Base-by-base conservation (phyloP, 2,113 vertebrate species). In the Phalacrocorax pelagicus region DNA sequence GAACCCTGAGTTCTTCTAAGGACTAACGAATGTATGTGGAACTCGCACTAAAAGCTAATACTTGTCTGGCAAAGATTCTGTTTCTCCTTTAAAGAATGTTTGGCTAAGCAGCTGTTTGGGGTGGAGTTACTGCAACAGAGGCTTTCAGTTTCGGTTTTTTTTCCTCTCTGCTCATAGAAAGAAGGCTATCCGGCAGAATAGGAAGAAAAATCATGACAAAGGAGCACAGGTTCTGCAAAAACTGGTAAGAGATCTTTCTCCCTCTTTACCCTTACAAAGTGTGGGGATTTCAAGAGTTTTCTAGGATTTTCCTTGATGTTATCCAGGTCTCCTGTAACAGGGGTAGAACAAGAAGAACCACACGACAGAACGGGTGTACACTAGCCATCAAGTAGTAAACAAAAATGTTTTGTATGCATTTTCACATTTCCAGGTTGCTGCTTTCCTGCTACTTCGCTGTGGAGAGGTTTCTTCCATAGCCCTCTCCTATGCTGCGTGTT, bases 161-260 rank as follows among this genome's bases (percentile, higher is more conserved):
- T 9, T 1, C 15, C 11, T 47, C 30, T 57, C 42, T 87, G 52
- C 42, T 66, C 21, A 34, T 70, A 34, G 66, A 32, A 40, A 80
- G 85, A 85, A 81, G 46, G 22, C 34, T 80, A 71, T 49, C n/a
- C 38, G 84, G 66, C 42, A 67, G 44, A 77, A 42, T 34, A 65
- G 61, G 62, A 47, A 66, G 52, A 57, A 80, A 81, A 86, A 81
- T 51, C 18, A 94, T 95, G 88, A 30, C 71, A 32, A 80, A 58
- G 34, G 70, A 89, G 26, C 92, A n/a, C 47, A 90, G 12, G 16
- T 59, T 94, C 73, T 96, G 93, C 90, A 81, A 55, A 80, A 96
- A 96, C 15, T 96, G 94, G 82, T 85, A 91, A 87, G 90, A 74
- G 13, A 58, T 58, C 24, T 55, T 93, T 26, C 63, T 72, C 10